These are phyloP conservation scores for Pogonophryne albipinna DNA, from an alignment of 2,797 vertebrate species.

Conservation along the genomic window DNA sequence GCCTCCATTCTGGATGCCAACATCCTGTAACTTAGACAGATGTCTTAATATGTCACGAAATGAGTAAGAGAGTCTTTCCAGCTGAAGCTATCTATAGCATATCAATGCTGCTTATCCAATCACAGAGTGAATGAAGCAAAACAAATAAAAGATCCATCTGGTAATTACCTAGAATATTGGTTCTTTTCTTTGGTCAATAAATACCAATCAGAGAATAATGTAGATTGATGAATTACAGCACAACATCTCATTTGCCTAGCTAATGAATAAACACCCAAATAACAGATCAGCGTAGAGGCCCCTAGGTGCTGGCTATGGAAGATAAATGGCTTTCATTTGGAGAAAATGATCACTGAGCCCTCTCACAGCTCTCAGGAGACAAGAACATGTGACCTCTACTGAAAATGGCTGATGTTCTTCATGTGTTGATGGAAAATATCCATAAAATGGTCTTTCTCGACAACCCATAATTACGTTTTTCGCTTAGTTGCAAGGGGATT, in stretches of 20 bases:
- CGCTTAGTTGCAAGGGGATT: not conserved
- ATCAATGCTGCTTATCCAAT: not conserved
- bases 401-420: constrained; percentile 3
- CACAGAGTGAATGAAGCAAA: not conserved
- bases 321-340: constrained; percentile 62
- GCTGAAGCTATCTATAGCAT: not conserved
- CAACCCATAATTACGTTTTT: not conserved
- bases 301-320: constrained; percentile 9
- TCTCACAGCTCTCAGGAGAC: constrained; percentile 28
- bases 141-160: not conserved
- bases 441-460: not conserved
- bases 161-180: constrained; percentile 2
- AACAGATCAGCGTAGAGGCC: constrained; percentile 19
- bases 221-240: constrained; percentile 9
- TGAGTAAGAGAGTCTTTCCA: not conserved
- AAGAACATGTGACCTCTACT: constrained; percentile 3
- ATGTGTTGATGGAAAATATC: not conserved
- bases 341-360: constrained; percentile 28
- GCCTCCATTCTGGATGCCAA: constrained; percentile 12
- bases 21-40: constrained; percentile 32
- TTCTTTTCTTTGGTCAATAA: not conserved
- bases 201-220: constrained; percentile 12
- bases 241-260: constrained; percentile 27
- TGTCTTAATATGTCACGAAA: constrained; percentile 14
- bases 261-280: constrained; percentile 37